Evolutionary conservation across 2,113 vertebrate genomes (phyloP).

Genomic region (Tringa solitaria): DNA sequence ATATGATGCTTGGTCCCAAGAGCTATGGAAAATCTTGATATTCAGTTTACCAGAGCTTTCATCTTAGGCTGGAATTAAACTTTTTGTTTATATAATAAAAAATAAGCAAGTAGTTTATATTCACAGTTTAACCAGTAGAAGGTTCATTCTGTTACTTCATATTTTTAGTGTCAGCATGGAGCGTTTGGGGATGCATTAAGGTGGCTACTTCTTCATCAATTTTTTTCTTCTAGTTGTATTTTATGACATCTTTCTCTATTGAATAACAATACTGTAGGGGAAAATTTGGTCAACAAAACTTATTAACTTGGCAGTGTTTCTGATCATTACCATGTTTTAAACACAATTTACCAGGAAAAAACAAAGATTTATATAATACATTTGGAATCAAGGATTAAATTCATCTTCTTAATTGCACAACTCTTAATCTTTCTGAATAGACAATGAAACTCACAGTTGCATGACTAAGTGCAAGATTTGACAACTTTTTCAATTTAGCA

Average conservation of each 20-base stretch:
- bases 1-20: not conserved
- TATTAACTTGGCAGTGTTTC: slow-evolving; percentile 18
- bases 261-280: not conserved
- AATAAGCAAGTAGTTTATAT: not conserved
- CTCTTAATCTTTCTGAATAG: slow-evolving; percentile 59
- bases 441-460: slow-evolving; percentile 58
- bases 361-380: slow-evolving; percentile 16
- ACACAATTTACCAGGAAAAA: not conserved
- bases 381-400: slow-evolving; percentile 59
- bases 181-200: not conserved
- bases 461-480: slow-evolving; percentile 57
- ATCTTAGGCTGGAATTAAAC: not conserved
- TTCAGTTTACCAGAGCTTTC: not conserved
- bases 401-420: slow-evolving; percentile 51
- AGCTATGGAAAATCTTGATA: not conserved
- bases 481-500: slow-evolving; percentile 62
- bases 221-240: not conserved
- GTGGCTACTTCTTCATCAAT: not conserved
- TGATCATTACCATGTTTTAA: slow-evolving; percentile 16
- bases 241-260: not conserved
- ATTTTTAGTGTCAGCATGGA: not conserved
- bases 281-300: not conserved
- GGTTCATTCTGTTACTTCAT: not conserved
- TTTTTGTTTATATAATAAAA: not conserved
- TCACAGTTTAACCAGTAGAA: not conserved